Conservation (phyloP, 2,797 vertebrate species). For the Carcharodon carcharias region DNA sequence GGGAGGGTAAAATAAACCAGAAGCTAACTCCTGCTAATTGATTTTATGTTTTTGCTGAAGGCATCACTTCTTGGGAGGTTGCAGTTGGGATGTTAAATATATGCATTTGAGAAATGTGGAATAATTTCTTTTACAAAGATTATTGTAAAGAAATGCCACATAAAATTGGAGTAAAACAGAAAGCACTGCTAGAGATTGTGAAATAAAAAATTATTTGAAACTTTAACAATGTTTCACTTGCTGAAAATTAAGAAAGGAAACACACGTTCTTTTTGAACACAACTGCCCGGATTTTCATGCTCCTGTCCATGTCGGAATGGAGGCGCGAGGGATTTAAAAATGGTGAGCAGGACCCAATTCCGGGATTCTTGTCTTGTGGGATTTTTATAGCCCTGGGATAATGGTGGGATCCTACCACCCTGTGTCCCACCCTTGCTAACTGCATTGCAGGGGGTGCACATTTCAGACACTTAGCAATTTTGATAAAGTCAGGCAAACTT, state of each 20-base stretch:
- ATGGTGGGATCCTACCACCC: too few relatives aligned
- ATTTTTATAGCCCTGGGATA: too few relatives aligned
- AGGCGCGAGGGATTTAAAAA: too few relatives aligned
- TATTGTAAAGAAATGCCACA: background rate
- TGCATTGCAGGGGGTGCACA: too few relatives aligned
- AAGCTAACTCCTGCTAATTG: background rate
- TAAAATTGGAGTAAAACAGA: background rate
- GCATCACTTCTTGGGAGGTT: background rate
- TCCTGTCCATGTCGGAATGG: too few relatives aligned
- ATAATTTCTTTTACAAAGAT: background rate
- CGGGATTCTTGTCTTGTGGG: too few relatives aligned
- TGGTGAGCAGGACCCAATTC: too few relatives aligned
- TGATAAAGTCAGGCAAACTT: too few relatives aligned
- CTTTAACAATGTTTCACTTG: background rate
- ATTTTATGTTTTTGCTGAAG: background rate
- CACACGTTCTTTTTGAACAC: background rate
- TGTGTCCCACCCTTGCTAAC: too few relatives aligned
- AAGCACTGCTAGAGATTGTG: background rate
- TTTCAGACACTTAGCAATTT: too few relatives aligned
- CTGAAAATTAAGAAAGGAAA: background rate
- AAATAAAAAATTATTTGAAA: background rate
- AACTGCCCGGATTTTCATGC: too few relatives aligned
- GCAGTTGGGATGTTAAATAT: background rate
- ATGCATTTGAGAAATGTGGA: background rate
- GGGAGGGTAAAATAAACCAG: background rate